Evolutionary conservation across 2,888 invertebrate genomes (phyloP), one percentile per base, ranked within the genome.

Genomic region (Brachyopa scutellaris): DNA sequence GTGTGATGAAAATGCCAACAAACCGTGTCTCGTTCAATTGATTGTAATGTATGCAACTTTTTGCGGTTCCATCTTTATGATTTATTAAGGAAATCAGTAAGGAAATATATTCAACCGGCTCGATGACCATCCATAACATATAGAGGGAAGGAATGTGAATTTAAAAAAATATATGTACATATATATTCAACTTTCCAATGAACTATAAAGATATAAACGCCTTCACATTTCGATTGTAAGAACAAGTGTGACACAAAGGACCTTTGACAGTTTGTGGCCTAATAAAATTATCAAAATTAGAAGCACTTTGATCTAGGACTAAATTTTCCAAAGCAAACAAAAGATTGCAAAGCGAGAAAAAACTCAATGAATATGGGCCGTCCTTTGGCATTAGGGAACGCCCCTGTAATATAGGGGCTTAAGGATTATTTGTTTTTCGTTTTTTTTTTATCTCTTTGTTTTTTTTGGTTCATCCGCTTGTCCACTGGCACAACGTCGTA

Each of bases 401-500:
- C 82, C 82, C 82, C 42, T 49, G 61, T 82, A 82, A 82, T 77
- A 66, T 17, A 61, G 47, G 66, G 42, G 59, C 61, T 40, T 19
- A 76, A 82, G 66, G 82, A 72, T 61, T 82, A 72, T 82, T 82
- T 82, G 82, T 62, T 77, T 82, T 82, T 45, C 67, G 61, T 47
- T 67, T 72, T 67, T 59, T 59, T 59, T n/a, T n/a, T n/a, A n/a
- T n/a, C n/a, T n/a, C n/a, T n/a, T n/a, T n/a, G n/a, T n/a, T n/a
- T n/a, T n/a, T n/a, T 17, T 21, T 17, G 6, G n/a, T 11, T 42
- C 69, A 69, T 64, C 62, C 69, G 62, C 69, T 17, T 47, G 36
- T 61, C 57, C 55, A 57, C 67, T 62, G 74, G 49, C 47, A 47
- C n/a, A 49, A 26, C 42, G 55, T 29, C 23, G 38, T 23, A 62